phyloP scores from a whole-genome alignment of 1,140 invertebrate species.

The Micrasema longulum region DNA sequence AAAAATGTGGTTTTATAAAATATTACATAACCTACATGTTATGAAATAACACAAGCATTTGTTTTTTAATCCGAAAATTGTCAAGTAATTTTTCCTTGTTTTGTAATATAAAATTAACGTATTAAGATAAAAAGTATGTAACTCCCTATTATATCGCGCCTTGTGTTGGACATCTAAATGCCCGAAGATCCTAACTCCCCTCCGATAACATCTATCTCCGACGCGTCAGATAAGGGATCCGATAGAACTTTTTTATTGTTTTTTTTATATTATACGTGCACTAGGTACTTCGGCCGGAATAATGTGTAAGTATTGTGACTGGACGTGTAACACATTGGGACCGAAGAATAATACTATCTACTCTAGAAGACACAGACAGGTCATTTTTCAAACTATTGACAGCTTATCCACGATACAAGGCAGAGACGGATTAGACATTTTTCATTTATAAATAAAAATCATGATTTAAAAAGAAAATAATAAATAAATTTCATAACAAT shows the following conservation, averaged over 20 bases:
- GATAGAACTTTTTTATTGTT: constrained; percentile 40
- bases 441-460: too few species aligned
- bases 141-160: background rate
- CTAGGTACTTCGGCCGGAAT: constrained; percentile 39
- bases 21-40: too few species aligned
- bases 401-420: constrained; percentile 35
- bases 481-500: too few species aligned
- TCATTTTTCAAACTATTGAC: constrained; percentile 55
- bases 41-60: too few species aligned
- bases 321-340: constrained; percentile 52
- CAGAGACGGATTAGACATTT: background rate
- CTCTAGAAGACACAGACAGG: constrained; percentile 28
- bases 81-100: too few species aligned
- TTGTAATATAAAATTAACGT: too few species aligned
- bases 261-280: background rate
- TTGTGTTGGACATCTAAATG: background rate
- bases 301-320: constrained; percentile 53
- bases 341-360: constrained; percentile 48
- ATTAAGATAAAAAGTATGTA: background rate
- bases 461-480: too few species aligned
- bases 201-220: constrained; percentile 50
- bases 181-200: constrained; percentile 32
- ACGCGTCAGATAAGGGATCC: constrained; percentile 47
- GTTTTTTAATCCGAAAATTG: too few species aligned
- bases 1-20: too few species aligned